Evolutionary conservation across 2,888 invertebrate genomes (phyloP).

Genomic region (Drosophila suboccidentalis): DNA sequence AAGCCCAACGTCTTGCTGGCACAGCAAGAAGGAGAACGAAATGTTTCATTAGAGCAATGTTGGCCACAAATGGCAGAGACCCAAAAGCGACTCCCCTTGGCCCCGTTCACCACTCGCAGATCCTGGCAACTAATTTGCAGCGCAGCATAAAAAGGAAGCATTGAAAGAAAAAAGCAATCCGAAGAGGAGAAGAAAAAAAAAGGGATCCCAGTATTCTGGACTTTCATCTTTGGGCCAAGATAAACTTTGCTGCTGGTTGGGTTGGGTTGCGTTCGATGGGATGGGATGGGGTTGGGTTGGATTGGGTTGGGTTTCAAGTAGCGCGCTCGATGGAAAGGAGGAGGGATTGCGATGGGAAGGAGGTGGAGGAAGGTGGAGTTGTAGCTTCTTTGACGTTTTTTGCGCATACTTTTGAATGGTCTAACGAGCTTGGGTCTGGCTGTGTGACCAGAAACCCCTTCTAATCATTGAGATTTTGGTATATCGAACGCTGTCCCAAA

Average conservation of each 20-base stretch:
- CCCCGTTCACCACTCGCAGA: conserved; percentile 10
- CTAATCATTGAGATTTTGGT: conserved; percentile 77
- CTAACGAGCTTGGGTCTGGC: conserved; percentile 63
- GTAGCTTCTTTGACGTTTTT: conserved; percentile 65
- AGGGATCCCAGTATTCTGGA: conserved; percentile 38
- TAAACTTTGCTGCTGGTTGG: conserved; percentile 61
- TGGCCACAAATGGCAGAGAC: conserved; percentile 66
- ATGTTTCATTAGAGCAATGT: conserved; percentile 79
- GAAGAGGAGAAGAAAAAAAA: conserved; percentile 10
- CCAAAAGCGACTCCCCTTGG: conserved; percentile 21
- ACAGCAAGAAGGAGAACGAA: conserved; percentile 41
- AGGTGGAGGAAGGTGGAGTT: neutral
- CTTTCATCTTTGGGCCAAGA: conserved; percentile 66
- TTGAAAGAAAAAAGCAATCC: conserved; percentile 33
- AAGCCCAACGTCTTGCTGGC: conserved; percentile 61
- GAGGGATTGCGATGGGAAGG: neutral
- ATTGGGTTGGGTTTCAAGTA: conserved; percentile 14
- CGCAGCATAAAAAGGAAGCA: conserved; percentile 65
- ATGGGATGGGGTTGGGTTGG: conserved; percentile 12
- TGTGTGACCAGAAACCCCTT: conserved; percentile 29
- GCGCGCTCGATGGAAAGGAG: neutral
- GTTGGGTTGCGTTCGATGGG: conserved; percentile 11
- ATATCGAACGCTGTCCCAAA: conserved; percentile 73
- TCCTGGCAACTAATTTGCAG: conserved; percentile 72
- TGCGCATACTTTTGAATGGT: conserved; percentile 71